Evolutionary conservation across 1,140 invertebrate species (phyloP), one percentile per base, ranked within the genome.

Genomic region (Penaeus vannamei): DNA sequence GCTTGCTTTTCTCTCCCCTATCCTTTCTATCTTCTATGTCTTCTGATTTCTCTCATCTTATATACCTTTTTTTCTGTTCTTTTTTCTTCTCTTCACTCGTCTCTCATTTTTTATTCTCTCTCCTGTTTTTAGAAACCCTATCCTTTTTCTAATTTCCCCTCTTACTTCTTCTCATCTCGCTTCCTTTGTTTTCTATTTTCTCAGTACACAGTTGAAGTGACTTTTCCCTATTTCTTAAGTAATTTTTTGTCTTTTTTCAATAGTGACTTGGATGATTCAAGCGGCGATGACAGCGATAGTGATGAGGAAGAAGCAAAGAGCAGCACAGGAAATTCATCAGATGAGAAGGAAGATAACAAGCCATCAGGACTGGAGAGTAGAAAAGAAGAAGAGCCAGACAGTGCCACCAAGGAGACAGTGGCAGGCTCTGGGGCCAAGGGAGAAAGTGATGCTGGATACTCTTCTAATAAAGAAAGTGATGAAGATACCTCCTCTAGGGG

Each of bases 251-350:
- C 10, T 53, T 76, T 76, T 20, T 26, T 76, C 22, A 29, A 76
- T n/a, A 76, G 72, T 76, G 72, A 76, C 42, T 36, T 76, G 29
- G 72, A 76, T 76, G 72, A 76, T 0, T 76, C 72, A 76, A 76
- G 72, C 32, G 72, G 14, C 19, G 72, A 76, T 76, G 72, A 76
- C 29, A 36, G 42, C 42, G 72, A 76, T 20, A 32, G 72, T 36
- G 42, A 36, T 4, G n/a, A 26, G 29, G 29, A 29, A 26, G 29
- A 26, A 76, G 69, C 26, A n/a, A 76, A 76, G 69, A 76, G n/a
- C 36, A 26, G 69, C 19, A 29, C 0, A 76, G 42, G 72, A 76
- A 76, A 76, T 2, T 29, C 42, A 17, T 29, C n/a, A 76, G 72
- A 53, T 32, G 72, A 76, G 42, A 76, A 36, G 29, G 72, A 76